Evolutionary conservation across 2,113 vertebrate species (phyloP).

Genomic region (Naja naja): DNA sequence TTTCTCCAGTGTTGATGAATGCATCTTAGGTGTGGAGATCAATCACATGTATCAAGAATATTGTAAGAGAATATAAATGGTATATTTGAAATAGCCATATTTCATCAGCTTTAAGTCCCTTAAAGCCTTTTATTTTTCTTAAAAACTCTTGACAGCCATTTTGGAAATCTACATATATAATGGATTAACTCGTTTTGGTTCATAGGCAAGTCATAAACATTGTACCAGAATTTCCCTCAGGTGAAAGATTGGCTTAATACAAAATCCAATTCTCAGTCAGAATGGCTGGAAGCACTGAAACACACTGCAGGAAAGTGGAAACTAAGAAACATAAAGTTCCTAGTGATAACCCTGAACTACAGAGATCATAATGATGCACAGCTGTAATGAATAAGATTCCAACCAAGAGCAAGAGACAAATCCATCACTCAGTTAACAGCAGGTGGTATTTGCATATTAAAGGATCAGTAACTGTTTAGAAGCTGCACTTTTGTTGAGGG

Average conservation of each 20-base stretch:
- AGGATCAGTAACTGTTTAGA: slow-evolving; percentile 13
- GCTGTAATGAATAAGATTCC: not conserved
- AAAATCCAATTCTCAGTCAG: slow-evolving; percentile 6
- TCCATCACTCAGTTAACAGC: slow-evolving; percentile 4
- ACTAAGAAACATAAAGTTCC: not conserved
- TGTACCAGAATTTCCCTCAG: not conserved
- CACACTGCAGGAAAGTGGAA: not conserved
- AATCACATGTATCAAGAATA: not conserved
- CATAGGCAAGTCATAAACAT: not conserved
- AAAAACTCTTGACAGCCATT: not conserved
- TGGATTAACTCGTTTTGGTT: not conserved
- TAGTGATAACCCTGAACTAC: slow-evolving; percentile 2
- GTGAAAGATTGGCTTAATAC: not conserved
- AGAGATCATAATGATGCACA: not conserved
- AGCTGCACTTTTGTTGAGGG: not conserved
- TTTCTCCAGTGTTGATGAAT: not conserved
- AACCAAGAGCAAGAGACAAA: slow-evolving; percentile 6
- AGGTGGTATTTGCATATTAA: slow-evolving; percentile 19
- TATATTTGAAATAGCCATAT: not conserved
- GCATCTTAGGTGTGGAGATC: not conserved
- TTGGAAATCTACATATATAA: not conserved
- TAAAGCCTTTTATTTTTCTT: not conserved
- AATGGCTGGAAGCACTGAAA: not conserved
- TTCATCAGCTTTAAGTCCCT: not conserved
- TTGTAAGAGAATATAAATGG: not conserved